These are phyloP conservation scores for Heteronetta atricapilla DNA, from an alignment of 2,113 vertebrate species.

Conservation along the genomic window DNA sequence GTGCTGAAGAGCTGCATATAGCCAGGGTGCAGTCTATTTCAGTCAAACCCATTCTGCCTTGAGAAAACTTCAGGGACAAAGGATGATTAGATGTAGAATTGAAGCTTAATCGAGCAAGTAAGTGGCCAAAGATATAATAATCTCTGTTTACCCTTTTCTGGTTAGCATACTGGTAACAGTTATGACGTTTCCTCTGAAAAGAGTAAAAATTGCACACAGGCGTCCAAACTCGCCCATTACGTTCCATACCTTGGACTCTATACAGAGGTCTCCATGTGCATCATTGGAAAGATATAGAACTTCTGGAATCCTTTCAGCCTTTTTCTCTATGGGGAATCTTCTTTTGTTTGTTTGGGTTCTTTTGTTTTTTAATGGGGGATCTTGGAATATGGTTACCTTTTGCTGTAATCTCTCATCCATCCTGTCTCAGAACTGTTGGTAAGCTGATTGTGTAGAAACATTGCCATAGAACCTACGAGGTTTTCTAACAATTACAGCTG, in stretches of 20 bases:
- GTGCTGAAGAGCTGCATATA: background rate
- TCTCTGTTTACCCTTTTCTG: constrained; percentile 11
- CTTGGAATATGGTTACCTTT: background rate
- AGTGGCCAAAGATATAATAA: constrained; percentile 2
- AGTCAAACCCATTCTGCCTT: background rate
- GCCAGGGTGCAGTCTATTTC: constrained; percentile 16
- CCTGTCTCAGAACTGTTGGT: background rate
- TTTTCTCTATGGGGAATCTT: background rate
- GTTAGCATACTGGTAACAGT: background rate
- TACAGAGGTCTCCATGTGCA: background rate
- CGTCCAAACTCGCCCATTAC: background rate
- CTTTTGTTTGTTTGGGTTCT: too few species aligned
- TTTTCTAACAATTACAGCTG: background rate
- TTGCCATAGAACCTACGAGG: background rate
- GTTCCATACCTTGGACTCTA: background rate
- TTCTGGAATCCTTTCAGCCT: background rate
- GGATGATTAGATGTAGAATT: constrained; percentile 1
- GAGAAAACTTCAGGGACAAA: constrained; percentile 17
- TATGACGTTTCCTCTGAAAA: constrained; percentile 1
- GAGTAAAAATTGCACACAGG: background rate
- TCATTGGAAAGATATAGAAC: background rate
- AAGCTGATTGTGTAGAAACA: background rate
- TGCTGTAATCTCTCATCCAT: background rate
- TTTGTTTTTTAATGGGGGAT: background rate
- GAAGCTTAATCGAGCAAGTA: constrained; percentile 21